Conservation (phyloP, 37 sponge, comb jelly and placozoan genomes). For the Tethya wilhelma region DNA sequence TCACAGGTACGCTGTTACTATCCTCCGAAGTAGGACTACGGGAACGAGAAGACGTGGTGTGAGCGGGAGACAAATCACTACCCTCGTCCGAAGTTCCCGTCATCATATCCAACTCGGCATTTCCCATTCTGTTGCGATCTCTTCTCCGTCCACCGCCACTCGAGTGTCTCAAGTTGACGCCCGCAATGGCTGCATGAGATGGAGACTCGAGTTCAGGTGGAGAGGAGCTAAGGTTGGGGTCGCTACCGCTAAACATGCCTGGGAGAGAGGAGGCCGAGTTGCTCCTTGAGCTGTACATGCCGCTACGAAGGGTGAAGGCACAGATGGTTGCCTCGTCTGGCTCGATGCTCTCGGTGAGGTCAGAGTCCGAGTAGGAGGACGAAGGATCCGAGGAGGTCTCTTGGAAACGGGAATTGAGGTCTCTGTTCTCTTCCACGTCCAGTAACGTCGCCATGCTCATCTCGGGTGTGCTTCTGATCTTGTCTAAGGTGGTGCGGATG, state of each 20-base stretch:
- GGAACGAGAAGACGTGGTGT: conserved; percentile 3
- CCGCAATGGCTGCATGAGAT: conserved; percentile 3
- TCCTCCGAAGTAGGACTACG: conserved; percentile 14
- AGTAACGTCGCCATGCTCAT: conserved; percentile 35
- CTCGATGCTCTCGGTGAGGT: conserved; percentile 17
- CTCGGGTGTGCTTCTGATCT: conserved; percentile 7
- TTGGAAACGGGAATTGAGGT: not conserved
- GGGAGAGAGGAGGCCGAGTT: conserved; percentile 52
- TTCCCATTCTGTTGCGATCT: conserved; percentile 28
- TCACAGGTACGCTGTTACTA: not conserved
- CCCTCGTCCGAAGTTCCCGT: not conserved
- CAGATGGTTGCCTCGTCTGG: conserved; percentile 52
- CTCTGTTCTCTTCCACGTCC: conserved; percentile 16
- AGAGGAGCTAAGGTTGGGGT: not conserved
- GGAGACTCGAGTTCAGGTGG: conserved; percentile 18
- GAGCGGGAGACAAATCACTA: not conserved
- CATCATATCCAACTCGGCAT: conserved; percentile 41
- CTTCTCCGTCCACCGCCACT: not conserved
- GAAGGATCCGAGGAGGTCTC: not conserved
- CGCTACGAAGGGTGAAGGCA: conserved; percentile 45
- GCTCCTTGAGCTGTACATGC: conserved; percentile 43
- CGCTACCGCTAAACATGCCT: conserved; percentile 9
- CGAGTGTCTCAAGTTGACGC: conserved; percentile 49
- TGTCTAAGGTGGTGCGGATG: conserved; percentile 8
- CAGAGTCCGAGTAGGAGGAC: not conserved